Evolutionary conservation across 2,797 vertebrate species (phyloP), one percentile per base, ranked within the genome.

Genomic region (Florisuga fusca): DNA sequence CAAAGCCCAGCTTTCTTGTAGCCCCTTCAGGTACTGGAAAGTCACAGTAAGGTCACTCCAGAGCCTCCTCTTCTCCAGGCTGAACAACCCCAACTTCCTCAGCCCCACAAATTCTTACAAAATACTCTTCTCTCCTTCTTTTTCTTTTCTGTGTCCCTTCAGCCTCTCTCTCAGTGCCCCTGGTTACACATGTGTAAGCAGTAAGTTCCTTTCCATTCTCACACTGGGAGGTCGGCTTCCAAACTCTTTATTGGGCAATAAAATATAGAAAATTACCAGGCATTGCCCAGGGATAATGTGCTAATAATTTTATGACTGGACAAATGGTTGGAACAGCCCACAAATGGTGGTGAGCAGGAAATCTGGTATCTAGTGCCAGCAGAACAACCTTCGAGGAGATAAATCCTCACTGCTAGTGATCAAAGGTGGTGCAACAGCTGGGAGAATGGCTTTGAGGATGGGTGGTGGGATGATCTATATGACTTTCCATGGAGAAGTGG

Each of bases 181-280:
- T 48, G 34, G 77, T 93, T 95, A 83, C 58, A 9, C 23, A 31
- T 63, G 91, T 95, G 93, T 93, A 91, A 91, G 95, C 26, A 85
- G 92, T 36, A 92, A 93, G 93, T 73, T 95, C 81, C 93, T 78
- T 96, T 84, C 92, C 88, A 27, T 93, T 96, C 93, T 97, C 95
- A 93, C 91, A 96, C 91, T 89, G 83, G 94, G 94, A 83, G 91
- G 84, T 88, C 95, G 84, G 94, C 86, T 96, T 97, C 93, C 94
- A 96, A 96, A 96, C 94, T 96, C 95, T 97, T 97, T 97, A 98
- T 96, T 97, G 97, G 97, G 96, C 94, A 96, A 96, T 97, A 97
- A 97, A 97, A 94, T 41, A 91, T 84, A 96, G 93, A 97, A 96
- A 96, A 97, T 96, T 94, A 94, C 93, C 86, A 97, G 93, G 80